Percentiles rank a stretch among this genome's conserved stretches.
Conservation (phyloP, 2,113 vertebrate species). For the Marmota monax region DNA sequence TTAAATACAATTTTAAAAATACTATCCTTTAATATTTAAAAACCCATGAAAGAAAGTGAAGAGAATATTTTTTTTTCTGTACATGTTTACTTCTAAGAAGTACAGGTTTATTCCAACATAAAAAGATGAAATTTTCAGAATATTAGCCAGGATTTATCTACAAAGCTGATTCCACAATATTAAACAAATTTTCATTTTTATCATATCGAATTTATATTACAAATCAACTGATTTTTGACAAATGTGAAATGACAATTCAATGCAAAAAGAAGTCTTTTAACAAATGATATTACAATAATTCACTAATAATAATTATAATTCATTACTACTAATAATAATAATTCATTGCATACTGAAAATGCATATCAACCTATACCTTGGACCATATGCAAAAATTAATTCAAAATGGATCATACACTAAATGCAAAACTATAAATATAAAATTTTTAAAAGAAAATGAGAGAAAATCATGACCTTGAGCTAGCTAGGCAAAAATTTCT, state of each 20-base stretch:
- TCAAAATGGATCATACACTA: slow-evolving; percentile 19
- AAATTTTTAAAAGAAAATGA: slow-evolving; percentile 22
- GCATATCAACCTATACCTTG: background rate
- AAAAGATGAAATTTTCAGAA: slow-evolving; percentile 14
- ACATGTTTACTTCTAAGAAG: background rate
- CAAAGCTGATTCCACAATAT: slow-evolving; percentile 48
- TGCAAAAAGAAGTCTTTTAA: slow-evolving; percentile 17
- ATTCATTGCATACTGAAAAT: background rate
- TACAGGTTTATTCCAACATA: background rate
- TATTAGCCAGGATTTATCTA: background rate
- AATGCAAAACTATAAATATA: slow-evolving; percentile 12
- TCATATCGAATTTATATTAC: background rate
- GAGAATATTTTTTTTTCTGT: slow-evolving; percentile 4
- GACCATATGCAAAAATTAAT: slow-evolving; percentile 1
- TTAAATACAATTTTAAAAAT: slow-evolving; percentile 30
- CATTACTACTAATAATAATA: no score
- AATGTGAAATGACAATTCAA: slow-evolving; percentile 16
- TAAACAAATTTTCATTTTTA: slow-evolving; percentile 13
- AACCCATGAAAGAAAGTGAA: background rate
- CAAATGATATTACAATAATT: background rate
- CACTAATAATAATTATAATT: background rate
- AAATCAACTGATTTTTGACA: slow-evolving; percentile 29
- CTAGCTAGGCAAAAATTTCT: slow-evolving; percentile 7
- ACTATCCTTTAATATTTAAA: slow-evolving; percentile 37
- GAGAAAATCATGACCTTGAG: background rate